A percentile compares a stretch with the other conserved stretches of the same genome.
Conservation (phyloP, 2,888 invertebrate species). For the Lochmaea crataegi region DNA sequence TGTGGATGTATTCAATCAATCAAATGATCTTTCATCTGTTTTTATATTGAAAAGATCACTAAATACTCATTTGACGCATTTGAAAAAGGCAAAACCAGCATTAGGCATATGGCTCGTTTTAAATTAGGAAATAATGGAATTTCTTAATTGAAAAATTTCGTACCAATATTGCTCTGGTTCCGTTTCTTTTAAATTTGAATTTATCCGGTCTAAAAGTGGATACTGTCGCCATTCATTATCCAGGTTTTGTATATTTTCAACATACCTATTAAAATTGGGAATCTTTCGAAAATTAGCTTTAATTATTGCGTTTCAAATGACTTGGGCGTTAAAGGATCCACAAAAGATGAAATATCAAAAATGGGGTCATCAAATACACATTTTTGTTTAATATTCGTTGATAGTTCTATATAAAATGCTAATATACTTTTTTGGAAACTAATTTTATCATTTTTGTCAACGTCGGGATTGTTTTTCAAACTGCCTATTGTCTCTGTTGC, state of each 20-base stretch:
- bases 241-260: background rate
- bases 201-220: background rate
- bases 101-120: no score
- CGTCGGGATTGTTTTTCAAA: background rate
- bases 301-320: background rate
- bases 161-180: no score
- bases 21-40: no score
- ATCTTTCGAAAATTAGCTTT: background rate
- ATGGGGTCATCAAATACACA: background rate
- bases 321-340: background rate
- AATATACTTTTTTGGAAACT: background rate
- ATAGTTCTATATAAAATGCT: background rate
- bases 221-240: slow-evolving; percentile 9
- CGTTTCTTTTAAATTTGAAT: background rate
- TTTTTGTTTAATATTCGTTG: background rate
- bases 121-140: no score
- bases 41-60: no score
- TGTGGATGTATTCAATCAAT: no score
- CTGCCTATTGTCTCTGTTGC: background rate
- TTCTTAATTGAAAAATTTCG: no score
- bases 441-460: background rate
- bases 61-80: no score
- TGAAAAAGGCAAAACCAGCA: no score
- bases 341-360: background rate
- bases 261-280: background rate